Evolutionary conservation across 2,797 vertebrate genomes (phyloP).

Genomic region (Malacoraja senta): DNA sequence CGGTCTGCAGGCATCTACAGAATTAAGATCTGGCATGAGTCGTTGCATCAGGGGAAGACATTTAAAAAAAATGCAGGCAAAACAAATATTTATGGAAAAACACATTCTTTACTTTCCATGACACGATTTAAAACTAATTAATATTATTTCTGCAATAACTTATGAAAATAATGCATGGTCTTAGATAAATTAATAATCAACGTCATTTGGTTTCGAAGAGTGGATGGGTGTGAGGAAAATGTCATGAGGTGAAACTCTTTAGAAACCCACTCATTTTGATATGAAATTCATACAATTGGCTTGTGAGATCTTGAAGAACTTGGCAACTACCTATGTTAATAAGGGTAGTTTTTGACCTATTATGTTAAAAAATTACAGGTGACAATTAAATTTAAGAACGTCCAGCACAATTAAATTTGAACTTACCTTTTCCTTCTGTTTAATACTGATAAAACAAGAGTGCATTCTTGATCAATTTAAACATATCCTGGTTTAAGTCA

Average conservation of each 20-base stretch:
- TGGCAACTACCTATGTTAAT: not conserved
- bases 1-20: not conserved
- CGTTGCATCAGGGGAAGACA: not conserved
- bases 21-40: not conserved
- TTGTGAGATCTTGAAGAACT: not conserved
- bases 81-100: not conserved
- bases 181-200: not conserved
- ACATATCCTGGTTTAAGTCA: conserved; percentile 23
- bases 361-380: not conserved
- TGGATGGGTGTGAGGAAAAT: too few relatives aligned
- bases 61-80: not conserved
- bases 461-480: conserved; percentile 1
- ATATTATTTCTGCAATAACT: not conserved
- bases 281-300: not conserved
- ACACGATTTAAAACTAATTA: not conserved
- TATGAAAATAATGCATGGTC: not conserved
- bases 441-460: conserved; percentile 28
- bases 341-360: not conserved
- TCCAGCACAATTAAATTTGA: too few relatives aligned
- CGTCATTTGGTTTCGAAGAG: not conserved
- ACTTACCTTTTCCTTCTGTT: not conserved
- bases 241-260: not conserved
- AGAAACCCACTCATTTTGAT: not conserved
- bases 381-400: too few relatives aligned
- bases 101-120: not conserved